Evolutionary conservation across 2,888 invertebrate species (phyloP).

Genomic region (Nemapogon koenigi): DNA sequence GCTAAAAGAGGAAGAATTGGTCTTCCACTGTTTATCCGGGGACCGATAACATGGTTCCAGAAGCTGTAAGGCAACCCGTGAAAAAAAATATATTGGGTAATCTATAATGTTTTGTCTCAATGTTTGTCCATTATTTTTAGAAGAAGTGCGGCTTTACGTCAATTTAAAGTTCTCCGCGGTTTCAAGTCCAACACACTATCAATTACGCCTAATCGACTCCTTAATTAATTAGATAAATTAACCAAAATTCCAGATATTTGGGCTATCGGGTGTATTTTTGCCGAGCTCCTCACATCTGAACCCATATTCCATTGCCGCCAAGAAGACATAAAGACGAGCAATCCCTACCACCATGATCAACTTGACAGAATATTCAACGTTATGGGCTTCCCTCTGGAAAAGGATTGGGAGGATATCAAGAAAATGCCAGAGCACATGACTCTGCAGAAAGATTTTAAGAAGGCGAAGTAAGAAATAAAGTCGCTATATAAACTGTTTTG

Average conservation of each 20-base stretch:
- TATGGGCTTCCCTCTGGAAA: conserved; percentile 97
- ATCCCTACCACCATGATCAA: conserved; percentile 99
- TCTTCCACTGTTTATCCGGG: no score
- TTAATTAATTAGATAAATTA: no score
- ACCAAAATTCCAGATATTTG: conserved; percentile 93
- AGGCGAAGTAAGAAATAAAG: conserved; percentile 87
- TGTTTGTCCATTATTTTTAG: no score
- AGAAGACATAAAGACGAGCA: conserved; percentile 99
- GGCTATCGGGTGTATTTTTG: conserved; percentile 99
- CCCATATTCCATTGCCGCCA: conserved; percentile 99
- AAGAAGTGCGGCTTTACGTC: no score
- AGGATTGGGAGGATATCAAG: conserved; percentile 98
- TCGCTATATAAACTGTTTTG: conserved; percentile 4
- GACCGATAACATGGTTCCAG: no score
- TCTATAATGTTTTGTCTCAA: no score
- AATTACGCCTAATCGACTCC: no score
- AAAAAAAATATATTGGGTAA: no score
- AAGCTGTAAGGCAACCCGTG: no score
- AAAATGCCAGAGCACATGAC: conserved; percentile 99
- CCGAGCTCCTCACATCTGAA: conserved; percentile 97
- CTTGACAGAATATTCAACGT: conserved; percentile 98
- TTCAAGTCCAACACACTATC: no score
- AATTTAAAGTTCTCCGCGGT: no score
- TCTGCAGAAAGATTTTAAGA: conserved; percentile 93
- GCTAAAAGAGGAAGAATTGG: no score